Percentiles rank a stretch among this genome's conserved stretches.
These are phyloP conservation scores for Pentamera pediparva DNA, from an alignment of 53 echinoderm and acorn worm genomes.

Conservation along the genomic window DNA sequence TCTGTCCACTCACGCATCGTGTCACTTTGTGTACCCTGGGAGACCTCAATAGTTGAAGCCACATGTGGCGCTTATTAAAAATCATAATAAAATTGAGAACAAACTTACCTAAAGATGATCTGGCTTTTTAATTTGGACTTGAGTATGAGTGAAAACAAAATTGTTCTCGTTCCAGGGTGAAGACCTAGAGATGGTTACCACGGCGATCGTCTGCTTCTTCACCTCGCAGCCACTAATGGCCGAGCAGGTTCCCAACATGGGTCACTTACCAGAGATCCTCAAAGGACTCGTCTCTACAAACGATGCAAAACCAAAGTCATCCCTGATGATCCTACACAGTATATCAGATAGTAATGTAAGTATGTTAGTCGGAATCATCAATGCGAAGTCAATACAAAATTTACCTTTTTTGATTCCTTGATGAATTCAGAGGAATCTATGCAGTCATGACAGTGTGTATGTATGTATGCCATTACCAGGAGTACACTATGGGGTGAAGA, in stretches of 20 bases:
- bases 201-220: conserved; percentile 84
- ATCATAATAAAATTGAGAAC: no score
- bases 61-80: no score
- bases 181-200: conserved; percentile 80
- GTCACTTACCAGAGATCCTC: conserved; percentile 86
- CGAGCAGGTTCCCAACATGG: conserved; percentile 85
- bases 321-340: conserved; percentile 68
- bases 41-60: no score
- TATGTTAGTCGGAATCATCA: not conserved
- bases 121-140: not conserved
- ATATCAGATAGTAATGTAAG: conserved; percentile 82
- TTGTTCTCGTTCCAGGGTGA: conserved; percentile 49
- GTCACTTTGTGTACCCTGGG: no score
- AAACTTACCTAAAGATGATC: not conserved
- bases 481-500: not conserved
- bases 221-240: conserved; percentile 80
- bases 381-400: no score
- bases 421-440: no score
- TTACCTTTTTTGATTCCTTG: no score
- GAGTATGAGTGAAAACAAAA: not conserved
- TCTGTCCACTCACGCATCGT: no score
- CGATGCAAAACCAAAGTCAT: conserved; percentile 83
- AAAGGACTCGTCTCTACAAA: conserved; percentile 66
- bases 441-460: not conserved
- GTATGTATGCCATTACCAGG: no score